These are phyloP conservation scores for Myotis daubentonii DNA, from an alignment of 2,797 vertebrate species.

Conservation along the genomic window DNA sequence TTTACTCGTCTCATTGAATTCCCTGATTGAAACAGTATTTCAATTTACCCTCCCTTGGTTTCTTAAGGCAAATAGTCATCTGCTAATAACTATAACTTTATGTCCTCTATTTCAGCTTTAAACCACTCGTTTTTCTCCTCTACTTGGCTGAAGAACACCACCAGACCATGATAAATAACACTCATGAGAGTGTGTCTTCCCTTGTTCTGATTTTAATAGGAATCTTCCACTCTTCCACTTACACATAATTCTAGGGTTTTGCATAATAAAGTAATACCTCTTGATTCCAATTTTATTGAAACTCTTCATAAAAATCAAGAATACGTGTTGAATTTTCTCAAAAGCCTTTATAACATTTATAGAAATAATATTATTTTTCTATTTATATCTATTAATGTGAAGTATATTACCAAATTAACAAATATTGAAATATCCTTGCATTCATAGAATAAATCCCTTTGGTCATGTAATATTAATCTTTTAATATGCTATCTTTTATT, in stretches of 20 bases:
- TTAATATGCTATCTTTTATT: constrained; percentile 61
- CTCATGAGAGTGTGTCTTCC: neutral
- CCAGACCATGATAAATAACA: neutral
- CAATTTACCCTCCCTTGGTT: neutral
- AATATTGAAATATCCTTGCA: constrained; percentile 59
- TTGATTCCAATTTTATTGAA: constrained; percentile 30
- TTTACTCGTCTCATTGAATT: constrained; percentile 9
- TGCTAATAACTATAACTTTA: constrained; percentile 44
- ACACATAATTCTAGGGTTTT: constrained; percentile 4
- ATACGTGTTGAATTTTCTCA: constrained; percentile 33
- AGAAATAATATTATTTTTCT: constrained; percentile 44
- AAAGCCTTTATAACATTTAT: constrained; percentile 27
- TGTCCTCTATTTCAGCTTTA: constrained; percentile 14
- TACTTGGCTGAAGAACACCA: neutral
- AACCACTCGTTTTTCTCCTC: neutral
- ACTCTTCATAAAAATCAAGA: constrained; percentile 37
- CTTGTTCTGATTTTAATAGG: neutral
- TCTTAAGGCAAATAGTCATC: constrained; percentile 41
- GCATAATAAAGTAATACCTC: neutral
- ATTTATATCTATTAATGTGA: constrained; percentile 46
- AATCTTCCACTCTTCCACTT: neutral
- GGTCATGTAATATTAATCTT: constrained; percentile 68
- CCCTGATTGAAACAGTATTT: neutral
- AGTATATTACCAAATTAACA: constrained; percentile 60
- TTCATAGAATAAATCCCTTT: constrained; percentile 39